A percentile compares a stretch with the other conserved stretches of the same genome.
Conservation (phyloP, 2,113 vertebrate species). For the Elaphurus davidianus region DNA sequence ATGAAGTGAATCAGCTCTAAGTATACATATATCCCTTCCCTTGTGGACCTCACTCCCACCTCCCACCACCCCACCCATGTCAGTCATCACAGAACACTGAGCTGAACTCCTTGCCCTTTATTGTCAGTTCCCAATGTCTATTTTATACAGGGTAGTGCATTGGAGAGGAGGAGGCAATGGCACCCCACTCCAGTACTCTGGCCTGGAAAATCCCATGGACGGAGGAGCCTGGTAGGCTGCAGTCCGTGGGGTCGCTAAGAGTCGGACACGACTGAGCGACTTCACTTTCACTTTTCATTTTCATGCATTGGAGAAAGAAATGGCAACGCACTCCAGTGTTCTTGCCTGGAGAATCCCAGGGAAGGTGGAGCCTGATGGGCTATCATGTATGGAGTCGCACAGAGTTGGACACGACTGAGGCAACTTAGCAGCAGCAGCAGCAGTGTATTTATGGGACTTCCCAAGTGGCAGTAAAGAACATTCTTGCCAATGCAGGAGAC, state of each 20-base stretch:
- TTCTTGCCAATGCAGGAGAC: not conserved
- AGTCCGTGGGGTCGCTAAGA: not conserved
- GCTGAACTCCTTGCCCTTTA: not conserved
- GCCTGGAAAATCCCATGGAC: not conserved
- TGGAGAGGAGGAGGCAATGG: not conserved
- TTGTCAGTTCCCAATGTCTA: not conserved
- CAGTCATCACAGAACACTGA: not conserved
- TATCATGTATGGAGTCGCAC: not conserved
- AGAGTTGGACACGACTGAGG: not conserved
- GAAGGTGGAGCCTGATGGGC: rapidly evolving
- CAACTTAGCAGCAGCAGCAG: not conserved
- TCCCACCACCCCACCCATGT: not conserved
- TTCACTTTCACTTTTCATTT: too few relatives aligned
- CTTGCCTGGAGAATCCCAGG: not conserved
- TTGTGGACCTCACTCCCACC: not conserved
- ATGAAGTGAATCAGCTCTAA: not conserved
- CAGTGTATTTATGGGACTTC: not conserved
- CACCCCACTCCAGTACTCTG: not conserved
- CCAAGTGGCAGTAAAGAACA: not conserved
- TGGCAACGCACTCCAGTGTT: not conserved
- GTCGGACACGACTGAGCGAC: not conserved
- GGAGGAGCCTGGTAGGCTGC: not conserved
- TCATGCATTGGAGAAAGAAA: not conserved
- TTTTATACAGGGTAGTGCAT: not conserved
- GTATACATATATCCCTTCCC: not conserved